Percentiles rank a stretch among this genome's conserved stretches.
phyloP scores from a whole-genome alignment of 1,140 invertebrate genomes.

The Drosophila sp. region DNA sequence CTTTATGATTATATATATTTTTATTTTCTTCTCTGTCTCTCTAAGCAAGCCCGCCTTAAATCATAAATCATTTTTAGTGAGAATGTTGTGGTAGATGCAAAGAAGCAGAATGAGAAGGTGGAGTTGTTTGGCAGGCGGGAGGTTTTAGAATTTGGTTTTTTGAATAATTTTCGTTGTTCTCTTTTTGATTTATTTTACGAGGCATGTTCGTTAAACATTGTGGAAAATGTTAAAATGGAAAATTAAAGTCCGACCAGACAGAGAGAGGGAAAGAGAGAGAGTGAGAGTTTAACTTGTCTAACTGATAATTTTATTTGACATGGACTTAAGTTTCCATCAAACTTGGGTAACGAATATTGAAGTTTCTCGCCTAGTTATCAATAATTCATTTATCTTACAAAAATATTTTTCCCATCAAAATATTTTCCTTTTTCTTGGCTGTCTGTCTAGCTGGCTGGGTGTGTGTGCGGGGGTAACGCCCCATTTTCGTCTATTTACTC shows the following conservation, averaged over 20 bases:
- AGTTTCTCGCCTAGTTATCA: conserved; percentile 51
- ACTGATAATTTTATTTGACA: conserved; percentile 54
- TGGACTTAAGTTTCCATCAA: conserved; percentile 46
- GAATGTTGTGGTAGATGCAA: neutral
- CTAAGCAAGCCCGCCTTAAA: conserved; percentile 41
- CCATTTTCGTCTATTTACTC: conserved; percentile 41
- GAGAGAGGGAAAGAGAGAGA: too few species aligned
- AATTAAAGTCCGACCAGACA: conserved; percentile 29
- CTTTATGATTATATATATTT: conserved; percentile 32
- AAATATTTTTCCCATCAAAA: conserved; percentile 34
- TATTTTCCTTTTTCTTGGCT: neutral
- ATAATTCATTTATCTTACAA: conserved; percentile 71
- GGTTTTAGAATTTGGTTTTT: conserved; percentile 33
- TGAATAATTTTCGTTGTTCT: conserved; percentile 61
- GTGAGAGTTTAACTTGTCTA: conserved; percentile 68
- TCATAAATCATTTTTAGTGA: conserved; percentile 67
- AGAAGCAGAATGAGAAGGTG: neutral
- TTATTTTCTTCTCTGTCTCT: conserved; percentile 22
- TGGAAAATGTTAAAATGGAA: conserved; percentile 21
- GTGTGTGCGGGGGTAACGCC: neutral
- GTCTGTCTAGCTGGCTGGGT: neutral
- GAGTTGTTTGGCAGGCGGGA: conserved; percentile 22
- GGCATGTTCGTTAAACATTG: conserved; percentile 27
- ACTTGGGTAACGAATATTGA: conserved; percentile 15
- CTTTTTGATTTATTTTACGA: conserved; percentile 57